Base-by-base conservation (phyloP, 2,113 vertebrate species). In the Thalassoma bifasciatum region DNA sequence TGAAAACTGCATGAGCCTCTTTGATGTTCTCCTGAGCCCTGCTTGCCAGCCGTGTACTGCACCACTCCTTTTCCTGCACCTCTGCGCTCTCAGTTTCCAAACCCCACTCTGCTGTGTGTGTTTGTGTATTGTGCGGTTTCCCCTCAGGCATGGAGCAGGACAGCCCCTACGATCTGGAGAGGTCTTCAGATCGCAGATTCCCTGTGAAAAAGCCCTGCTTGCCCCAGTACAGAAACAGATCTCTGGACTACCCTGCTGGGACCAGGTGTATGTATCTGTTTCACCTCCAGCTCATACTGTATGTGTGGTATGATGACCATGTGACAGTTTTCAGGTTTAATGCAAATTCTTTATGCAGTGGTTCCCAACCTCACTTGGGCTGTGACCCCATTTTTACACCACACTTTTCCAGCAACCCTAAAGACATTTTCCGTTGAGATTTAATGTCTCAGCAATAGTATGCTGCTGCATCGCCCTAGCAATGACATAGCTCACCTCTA, bases 181-280 rank as follows among this genome's bases (percentile, higher is more conserved):
- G 89, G 86, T 81, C 92, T 77, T 92, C 92, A 86, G 91, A 94
- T 91, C 86, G 72, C 86, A 93, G 90, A 86, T 84, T 90, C 86
- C 89, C 88, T 69, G 84, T 93, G 92, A 94, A 91, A 91, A 93
- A 93, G 74, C 79, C 91, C 79, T 76, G 82, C 89, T 89, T 92
- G 75, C 92, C 93, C 62, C 91, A 91, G 72, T 88, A 91, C 85
- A 92, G 92, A 92, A 92, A 92, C 89, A 89, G 89, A 85, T 95
- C 92, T 79, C 66, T 94, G 93, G 92, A 94, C 79, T 91, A 66
- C 79, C 88, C 91, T 72, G 86, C 89, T 74, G 92, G 85, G 68
- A 84, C 81, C 71, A 69, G 81, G 75, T 91, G 88, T 86, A 85
- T 88, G 83, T 90, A 90, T 86, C 69, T 50, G 76, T 86, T 54